Conservation (phyloP, 2,113 vertebrate species). For the Prunella fulvescens region DNA sequence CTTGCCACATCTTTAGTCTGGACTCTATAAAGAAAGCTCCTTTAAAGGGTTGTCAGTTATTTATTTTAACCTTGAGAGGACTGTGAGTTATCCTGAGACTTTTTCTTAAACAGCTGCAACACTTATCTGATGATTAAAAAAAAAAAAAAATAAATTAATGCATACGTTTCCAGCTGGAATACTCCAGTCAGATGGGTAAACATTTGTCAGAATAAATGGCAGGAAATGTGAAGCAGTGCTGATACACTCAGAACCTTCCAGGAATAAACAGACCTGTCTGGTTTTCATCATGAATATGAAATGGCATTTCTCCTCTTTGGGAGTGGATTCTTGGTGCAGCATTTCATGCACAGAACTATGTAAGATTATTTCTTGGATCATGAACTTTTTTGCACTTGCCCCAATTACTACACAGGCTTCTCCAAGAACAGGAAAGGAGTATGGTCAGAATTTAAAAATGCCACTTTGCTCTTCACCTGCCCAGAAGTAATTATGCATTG, state of each 20-base stretch:
- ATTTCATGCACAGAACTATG: neutral
- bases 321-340: neutral
- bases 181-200: neutral
- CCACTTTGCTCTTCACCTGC: neutral
- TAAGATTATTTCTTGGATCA: neutral
- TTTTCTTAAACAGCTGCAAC: neutral
- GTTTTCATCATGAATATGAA: neutral
- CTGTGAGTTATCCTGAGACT: neutral
- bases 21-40: neutral
- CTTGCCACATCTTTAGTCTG: neutral
- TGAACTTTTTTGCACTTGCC: neutral
- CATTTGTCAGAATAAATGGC: neutral
- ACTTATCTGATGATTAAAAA: neutral
- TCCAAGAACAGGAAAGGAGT: neutral
- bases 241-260: neutral
- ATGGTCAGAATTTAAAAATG: neutral
- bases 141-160: no score
- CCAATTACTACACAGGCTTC: neutral
- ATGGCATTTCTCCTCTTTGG: neutral
- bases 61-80: neutral
- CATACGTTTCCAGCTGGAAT: neutral
- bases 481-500: neutral
- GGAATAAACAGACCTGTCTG: neutral
- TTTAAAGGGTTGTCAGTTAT: neutral
- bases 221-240: neutral